Conservation (phyloP, 2,797 vertebrate genomes). For the Esox masquinongy region DNA sequence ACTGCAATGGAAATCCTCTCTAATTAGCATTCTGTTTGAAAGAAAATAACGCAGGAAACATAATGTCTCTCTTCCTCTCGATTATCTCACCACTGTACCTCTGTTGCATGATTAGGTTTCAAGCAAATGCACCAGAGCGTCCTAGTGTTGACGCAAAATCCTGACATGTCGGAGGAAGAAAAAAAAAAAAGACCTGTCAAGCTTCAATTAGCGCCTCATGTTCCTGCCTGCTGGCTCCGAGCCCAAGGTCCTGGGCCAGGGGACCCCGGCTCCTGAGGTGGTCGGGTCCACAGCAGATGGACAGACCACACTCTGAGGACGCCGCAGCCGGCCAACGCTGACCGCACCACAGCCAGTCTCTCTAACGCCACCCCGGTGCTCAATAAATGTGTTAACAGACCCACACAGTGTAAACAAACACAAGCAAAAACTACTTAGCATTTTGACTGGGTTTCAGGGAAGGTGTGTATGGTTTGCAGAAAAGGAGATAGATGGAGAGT, state of each 20-base stretch:
- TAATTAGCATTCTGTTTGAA: constrained; percentile 49
- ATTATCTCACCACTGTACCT: no score
- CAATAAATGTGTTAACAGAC: not conserved
- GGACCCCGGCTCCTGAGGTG: not conserved
- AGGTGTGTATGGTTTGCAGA: not conserved
- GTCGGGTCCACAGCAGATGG: not conserved
- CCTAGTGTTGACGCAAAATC: not conserved
- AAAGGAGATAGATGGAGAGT: not conserved
- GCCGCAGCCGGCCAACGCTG: not conserved
- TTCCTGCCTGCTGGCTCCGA: not conserved
- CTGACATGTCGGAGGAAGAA: not conserved
- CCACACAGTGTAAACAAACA: not conserved
- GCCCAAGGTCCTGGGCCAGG: not conserved
- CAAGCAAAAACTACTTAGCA: not conserved
- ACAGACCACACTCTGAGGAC: not conserved
- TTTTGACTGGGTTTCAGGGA: not conserved
- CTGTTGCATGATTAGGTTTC: not conserved
- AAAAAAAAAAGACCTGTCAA: not conserved
- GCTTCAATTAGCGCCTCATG: constrained; percentile 1
- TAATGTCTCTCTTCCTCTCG: constrained; percentile 15
- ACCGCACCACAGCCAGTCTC: not conserved
- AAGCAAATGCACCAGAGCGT: not conserved
- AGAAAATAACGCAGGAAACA: constrained; percentile 28
- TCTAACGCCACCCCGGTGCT: not conserved
- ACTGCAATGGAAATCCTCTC: constrained; percentile 42